Evolutionary conservation across 2,797 vertebrate genomes (phyloP), one percentile per base, ranked within the genome.

Genomic region (Mycteria americana): DNA sequence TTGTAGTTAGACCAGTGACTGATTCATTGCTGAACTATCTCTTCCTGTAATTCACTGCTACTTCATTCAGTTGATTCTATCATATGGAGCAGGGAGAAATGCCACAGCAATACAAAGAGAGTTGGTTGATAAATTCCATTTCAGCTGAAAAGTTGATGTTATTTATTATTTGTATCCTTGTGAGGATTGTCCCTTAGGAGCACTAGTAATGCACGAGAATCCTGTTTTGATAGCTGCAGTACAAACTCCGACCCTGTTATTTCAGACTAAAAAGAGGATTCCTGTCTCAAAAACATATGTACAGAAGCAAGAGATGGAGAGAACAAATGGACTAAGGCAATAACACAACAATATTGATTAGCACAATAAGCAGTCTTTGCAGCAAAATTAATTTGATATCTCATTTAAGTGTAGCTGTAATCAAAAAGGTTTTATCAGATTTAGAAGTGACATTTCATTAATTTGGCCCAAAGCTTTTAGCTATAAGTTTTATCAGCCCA

Each of bases 11-110:
- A 94, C 89, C 89, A 48, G 93, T 50, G 68, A 43, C 88, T 95
- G 96, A 96, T 83, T 95, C 93, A 96, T 69, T 95, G 59, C 54
- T 46, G 43, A 95, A 91, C 73, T 88, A 89, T 92, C 78, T 83
- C 86, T 79, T 93, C 93, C 92, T 96, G 81, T 89, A 94, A 91
- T 92, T 92, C 89, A 37, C 78, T 96, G 91, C 78, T 79, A 19
- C 92, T 95, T 80, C 86, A 75, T 91, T 93, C 62, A 84, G 27
- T 41, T 80, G 78, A 78, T 62, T 43, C 72, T 91, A 33, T 93
- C 69, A 22, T 75, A 84, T 30, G 50, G 84, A 88, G 75, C 79
- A 72, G 39, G 68, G 83, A 95, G 79, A 95, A 91, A 72, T 69
- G 75, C 65, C 33, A 51, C 30, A 62, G 64, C 78, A 88, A 57